phyloP scores from a whole-genome alignment of 2,888 invertebrate genomes.

The Trichogramma evanescens region DNA sequence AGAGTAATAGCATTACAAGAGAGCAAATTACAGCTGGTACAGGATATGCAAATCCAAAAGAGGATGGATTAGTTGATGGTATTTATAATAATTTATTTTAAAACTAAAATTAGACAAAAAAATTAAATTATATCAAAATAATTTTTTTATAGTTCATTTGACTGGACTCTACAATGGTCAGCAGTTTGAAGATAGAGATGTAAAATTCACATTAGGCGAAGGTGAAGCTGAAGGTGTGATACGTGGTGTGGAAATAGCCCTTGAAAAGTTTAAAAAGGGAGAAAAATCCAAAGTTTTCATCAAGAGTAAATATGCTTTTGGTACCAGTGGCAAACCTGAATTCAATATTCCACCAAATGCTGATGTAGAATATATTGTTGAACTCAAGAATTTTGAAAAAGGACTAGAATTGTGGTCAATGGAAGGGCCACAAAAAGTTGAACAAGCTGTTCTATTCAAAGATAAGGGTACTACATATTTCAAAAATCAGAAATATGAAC shows the following conservation, averaged over 20 bases:
- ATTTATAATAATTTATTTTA: conserved; percentile 26
- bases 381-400: conserved; percentile 78
- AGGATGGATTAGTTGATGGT: conserved; percentile 80
- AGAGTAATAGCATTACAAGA: conserved; percentile 76
- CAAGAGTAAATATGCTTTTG: conserved; percentile 75
- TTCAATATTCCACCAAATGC: conserved; percentile 74
- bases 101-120: not conserved
- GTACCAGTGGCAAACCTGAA: conserved; percentile 60
- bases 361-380: conserved; percentile 72
- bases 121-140: not conserved
- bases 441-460: conserved; percentile 75
- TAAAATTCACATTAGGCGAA: conserved; percentile 80
- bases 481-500: conserved; percentile 65
- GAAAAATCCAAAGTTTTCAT: conserved; percentile 72
- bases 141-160: conserved; percentile 60
- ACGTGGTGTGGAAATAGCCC: conserved; percentile 73
- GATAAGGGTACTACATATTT: conserved; percentile 88
- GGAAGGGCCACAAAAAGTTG: conserved; percentile 70
- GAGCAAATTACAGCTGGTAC: conserved; percentile 65
- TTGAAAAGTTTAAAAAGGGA: conserved; percentile 72
- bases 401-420: conserved; percentile 77
- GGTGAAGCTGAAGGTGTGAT: conserved; percentile 69
- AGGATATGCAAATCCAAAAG: conserved; percentile 67
- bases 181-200: conserved; percentile 74
- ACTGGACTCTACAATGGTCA: conserved; percentile 59